Base-by-base conservation (phyloP, 2,113 vertebrate species). In the Saimiri boliviensis region DNA sequence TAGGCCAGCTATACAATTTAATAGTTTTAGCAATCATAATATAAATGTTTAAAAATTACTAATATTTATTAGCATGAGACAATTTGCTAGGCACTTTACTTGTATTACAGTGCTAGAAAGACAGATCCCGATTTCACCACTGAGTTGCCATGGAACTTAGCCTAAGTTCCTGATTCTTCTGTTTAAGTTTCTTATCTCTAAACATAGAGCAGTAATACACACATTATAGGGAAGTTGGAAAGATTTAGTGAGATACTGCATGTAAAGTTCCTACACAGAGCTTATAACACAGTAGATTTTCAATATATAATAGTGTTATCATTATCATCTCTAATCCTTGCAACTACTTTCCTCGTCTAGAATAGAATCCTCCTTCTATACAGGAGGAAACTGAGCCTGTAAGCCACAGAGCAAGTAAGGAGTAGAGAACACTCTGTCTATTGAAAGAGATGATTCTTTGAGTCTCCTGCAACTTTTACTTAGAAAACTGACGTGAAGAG, bases 41-140 rank as follows among this genome's bases (percentile, higher is more conserved):
- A 91, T 89, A 90, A 88, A 77, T 35, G 6, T 49, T 82, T 93
- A n/a, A 82, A 58, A 82, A 63, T 76, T 76, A 60, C 27, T 92
- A 95, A 60, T 93, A 90, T 93, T 94, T 92, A 42, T 80, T 86
- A 6, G 30, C 21, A 40, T 25, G 71, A 73, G 37, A 30, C 27
- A 66, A 54, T 90, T 93, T 85, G 1, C 58, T 91, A 71, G 73
- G 32, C 6, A 60, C 32, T 14, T 91, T 79, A 49, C 20, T 19
- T 91, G 10, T 80, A 54, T 87, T 87, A 81, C 76, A 32, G 13
- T 63, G 42, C 49, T 76, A 63, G 32, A 90, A 63, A 52, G 32
- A 58, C 54, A 93, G 47, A 95, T 71, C 40, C 37, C 25, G 71
- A 23, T 40, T 87, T 97, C 21, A 81, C 52, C 4, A 52, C 56